Evolutionary conservation across 92 coral and sea anemone genomes (phyloP), one percentile per base, ranked within the genome.

Genomic region (Zoanthus solanderi): DNA sequence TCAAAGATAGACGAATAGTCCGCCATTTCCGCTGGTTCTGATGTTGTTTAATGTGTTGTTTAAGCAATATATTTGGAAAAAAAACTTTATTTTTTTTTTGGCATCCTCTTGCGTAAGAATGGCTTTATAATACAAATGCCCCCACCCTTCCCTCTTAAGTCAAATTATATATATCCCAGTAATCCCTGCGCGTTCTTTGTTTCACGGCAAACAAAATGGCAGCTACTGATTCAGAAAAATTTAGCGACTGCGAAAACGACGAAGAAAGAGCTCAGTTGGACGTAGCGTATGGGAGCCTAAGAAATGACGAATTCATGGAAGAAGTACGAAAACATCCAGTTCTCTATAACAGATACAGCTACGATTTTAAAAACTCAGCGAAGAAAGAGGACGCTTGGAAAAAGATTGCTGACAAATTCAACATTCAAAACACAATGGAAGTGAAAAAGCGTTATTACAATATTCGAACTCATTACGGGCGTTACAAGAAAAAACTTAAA

Each of bases 401-500:
- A 29, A 46, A 56, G 5, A 81, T 81, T 32, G 76, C 85, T 46
- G 85, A 66, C 28, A 81, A 66, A 46, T 81, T 81, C 60, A 81
- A 81, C 76, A 81, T 81, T 47, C 85, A 65, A 23, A 45, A 34
- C 6, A 65, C 58, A 18, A 15, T 28, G 17, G 85, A 81, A 9
- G 85, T 71, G 16, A 81, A 81, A 60, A 81, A 81, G 14, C 71
- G 74, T 10, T 81, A 81, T 6, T 81, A 81, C 28, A 81, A 81
- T 58, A 66, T 81, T 28, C 73, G 85, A 45, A 81, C 85, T 45
- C 85, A 81, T 30, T 81, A 81, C 47, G 85, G 85, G 37, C 85
- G 85, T 73, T 81, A 81, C 85, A 81, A 66, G 85, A 81, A 81
- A 45, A 81, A 46, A 63, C 75, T 81, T 28, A 81, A 81, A 66